These are phyloP conservation scores for Rhaphigaster nebulosa DNA, from an alignment of 2,888 invertebrate genomes.

Conservation along the genomic window DNA sequence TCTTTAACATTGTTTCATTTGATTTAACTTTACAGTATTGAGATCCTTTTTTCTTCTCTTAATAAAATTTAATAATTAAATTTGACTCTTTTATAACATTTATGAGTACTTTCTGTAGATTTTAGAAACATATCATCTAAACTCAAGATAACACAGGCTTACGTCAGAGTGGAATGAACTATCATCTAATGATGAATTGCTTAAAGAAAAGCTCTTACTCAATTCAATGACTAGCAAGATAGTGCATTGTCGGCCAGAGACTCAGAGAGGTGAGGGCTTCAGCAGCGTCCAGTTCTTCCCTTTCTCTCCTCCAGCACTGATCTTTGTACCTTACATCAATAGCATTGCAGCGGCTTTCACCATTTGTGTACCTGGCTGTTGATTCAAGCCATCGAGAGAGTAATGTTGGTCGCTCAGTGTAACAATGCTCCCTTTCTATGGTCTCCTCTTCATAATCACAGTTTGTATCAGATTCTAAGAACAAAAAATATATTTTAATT, in stretches of 20 bases:
- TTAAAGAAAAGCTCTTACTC: neutral
- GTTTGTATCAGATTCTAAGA: constrained; percentile 62
- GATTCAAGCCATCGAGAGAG: constrained; percentile 83
- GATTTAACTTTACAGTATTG: neutral
- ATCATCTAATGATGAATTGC: constrained; percentile 15
- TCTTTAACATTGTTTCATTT: neutral
- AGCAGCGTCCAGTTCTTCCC: constrained; percentile 83
- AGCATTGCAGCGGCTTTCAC: neutral
- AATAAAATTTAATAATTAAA: neutral
- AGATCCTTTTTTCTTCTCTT: neutral
- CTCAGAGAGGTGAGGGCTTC: constrained; percentile 78
- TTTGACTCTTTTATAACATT: neutral
- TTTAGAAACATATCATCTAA: constrained; percentile 15
- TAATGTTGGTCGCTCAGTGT: constrained; percentile 71
- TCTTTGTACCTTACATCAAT: constrained; percentile 35
- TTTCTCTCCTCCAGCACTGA: constrained; percentile 66
- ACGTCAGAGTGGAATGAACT: constrained; percentile 35
- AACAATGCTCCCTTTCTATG: constrained; percentile 68
- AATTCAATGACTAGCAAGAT: constrained; percentile 54
- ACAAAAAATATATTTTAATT: neutral
- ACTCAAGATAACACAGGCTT: constrained; percentile 11
- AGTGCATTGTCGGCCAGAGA: constrained; percentile 57
- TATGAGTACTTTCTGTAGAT: constrained; percentile 8
- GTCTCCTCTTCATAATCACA: constrained; percentile 65
- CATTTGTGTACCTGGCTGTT: constrained; percentile 75